Conservation (phyloP, 2,888 invertebrate genomes). For the Acanthosepion pharaonis region DNA sequence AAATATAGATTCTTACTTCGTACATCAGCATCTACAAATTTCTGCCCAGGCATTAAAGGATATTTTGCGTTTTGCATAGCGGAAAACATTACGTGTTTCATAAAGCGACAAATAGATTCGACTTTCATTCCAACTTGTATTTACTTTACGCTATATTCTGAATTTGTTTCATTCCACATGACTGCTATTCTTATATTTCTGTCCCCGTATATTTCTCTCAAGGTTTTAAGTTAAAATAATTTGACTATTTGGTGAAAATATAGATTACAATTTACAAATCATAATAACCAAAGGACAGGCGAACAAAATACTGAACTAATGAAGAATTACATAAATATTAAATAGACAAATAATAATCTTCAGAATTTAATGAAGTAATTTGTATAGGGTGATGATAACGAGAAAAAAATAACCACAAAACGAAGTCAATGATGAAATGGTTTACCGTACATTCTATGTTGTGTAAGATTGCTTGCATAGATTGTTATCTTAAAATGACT, state of each 20-base stretch:
- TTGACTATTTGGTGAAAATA: not conserved
- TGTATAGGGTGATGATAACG: too few species aligned
- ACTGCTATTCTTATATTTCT: not conserved
- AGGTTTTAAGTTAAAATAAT: not conserved
- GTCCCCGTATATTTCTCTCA: not conserved
- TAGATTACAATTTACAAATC: not conserved
- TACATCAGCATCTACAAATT: not conserved
- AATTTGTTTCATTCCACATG: not conserved
- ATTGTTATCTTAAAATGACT: too few species aligned
- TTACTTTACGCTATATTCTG: not conserved
- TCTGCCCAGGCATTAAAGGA: not conserved
- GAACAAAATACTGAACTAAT: not conserved
- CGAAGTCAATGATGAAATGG: too few species aligned
- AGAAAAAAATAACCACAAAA: too few species aligned
- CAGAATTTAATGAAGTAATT: too few species aligned
- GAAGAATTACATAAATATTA: not conserved
- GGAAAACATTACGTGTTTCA: not conserved
- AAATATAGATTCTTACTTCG: not conserved
- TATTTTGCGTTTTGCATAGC: not conserved
- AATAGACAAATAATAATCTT: not conserved
- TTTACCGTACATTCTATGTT: too few species aligned
- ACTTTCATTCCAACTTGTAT: not conserved
- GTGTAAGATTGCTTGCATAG: too few species aligned
- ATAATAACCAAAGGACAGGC: not conserved
- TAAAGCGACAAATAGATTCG: not conserved